phyloP scores from a whole-genome alignment of 1,140 invertebrate genomes.

The Coptotermes formosanus region DNA sequence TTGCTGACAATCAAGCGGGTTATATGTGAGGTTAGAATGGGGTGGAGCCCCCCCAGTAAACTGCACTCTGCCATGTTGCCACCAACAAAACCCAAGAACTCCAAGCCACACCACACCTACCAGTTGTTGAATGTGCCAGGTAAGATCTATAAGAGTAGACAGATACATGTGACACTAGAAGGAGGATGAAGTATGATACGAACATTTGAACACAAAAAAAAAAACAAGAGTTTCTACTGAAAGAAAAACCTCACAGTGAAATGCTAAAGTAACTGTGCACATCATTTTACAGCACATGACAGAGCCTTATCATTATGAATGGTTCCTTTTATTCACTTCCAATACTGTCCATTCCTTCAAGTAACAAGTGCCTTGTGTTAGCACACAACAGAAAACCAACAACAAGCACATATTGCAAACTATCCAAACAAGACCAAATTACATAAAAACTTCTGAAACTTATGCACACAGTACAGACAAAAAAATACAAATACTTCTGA shows the following conservation, averaged over 20 bases:
- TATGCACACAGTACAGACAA: neutral
- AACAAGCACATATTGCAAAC: neutral
- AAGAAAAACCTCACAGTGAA: neutral
- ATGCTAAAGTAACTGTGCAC: too few species aligned
- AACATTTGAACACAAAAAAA: neutral
- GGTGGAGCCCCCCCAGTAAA: conserved; percentile 26
- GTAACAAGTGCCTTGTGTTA: too few species aligned
- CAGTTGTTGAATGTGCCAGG: neutral
- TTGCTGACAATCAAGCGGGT: neutral
- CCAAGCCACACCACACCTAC: conserved; percentile 18
- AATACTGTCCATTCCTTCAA: too few species aligned
- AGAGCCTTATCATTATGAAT: too few species aligned
- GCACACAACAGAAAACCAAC: neutral
- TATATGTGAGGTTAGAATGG: conserved; percentile 4
- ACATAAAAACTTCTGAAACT: neutral
- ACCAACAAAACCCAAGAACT: conserved; percentile 1
- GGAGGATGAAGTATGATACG: neutral
- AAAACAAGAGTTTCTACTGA: neutral
- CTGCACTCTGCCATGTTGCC: conserved; percentile 18
- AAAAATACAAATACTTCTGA: neutral
- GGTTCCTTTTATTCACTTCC: too few species aligned
- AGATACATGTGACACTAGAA: neutral
- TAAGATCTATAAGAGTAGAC: neutral
- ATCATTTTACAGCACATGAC: neutral
- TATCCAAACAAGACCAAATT: neutral